phyloP scores from a whole-genome alignment of 2,113 vertebrate species.

The Lates calcarifer region DNA sequence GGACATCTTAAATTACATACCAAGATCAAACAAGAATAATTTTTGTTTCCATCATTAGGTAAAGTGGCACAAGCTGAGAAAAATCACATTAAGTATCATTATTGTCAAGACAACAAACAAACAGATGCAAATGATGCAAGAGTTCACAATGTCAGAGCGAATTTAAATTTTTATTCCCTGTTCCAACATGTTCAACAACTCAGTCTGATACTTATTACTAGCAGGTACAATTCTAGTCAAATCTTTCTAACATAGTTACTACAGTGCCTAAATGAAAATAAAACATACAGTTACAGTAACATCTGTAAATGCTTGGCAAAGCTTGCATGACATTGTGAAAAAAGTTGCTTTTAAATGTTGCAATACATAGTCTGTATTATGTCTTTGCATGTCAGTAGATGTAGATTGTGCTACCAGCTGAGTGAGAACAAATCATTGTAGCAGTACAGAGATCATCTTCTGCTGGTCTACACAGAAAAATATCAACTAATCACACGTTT shows the following conservation, averaged over 20 bases:
- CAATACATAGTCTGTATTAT: conserved; percentile 34
- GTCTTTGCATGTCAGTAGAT: conserved; percentile 23
- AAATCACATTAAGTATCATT: not conserved
- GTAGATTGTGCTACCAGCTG: conserved; percentile 32
- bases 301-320: conserved; percentile 26
- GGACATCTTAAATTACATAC: not conserved
- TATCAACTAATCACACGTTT: conserved; percentile 35
- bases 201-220: conserved; percentile 8
- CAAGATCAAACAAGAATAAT: not conserved
- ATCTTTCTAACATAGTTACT: conserved; percentile 12
- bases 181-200: conserved; percentile 47
- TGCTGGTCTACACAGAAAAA: not conserved
- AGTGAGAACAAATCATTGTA: conserved; percentile 13
- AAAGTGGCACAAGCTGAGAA: not conserved
- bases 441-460: not conserved
- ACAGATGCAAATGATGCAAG: not conserved
- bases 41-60: not conserved
- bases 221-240: conserved; percentile 6
- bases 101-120: conserved; percentile 1
- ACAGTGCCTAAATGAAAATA: conserved; percentile 21
- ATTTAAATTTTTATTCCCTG: conserved; percentile 32
- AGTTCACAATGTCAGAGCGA: conserved; percentile 8
- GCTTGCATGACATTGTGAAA: conserved; percentile 4
- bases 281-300: conserved; percentile 3
- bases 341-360: conserved; percentile 22